A percentile compares a stretch with the other conserved stretches of the same genome.
Evolutionary conservation across 2,888 invertebrate genomes (phyloP).

Genomic region (Meiosimyza decipiens): DNA sequence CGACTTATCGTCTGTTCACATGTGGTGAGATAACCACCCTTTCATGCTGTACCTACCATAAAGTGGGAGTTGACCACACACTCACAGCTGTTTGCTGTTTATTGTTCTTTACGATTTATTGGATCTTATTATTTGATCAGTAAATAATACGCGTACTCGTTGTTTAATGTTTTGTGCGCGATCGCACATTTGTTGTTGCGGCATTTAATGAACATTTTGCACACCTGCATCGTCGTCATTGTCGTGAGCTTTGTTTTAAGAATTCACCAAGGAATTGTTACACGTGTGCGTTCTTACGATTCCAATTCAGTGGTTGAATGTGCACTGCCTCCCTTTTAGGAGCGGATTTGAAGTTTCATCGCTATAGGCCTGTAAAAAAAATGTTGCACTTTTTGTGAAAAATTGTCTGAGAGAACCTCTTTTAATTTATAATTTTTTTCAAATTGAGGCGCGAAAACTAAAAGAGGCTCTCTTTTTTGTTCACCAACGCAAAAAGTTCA

Average conservation of each 20-base stretch:
- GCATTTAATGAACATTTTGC: slow-evolving; percentile 1
- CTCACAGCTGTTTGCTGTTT: slow-evolving; percentile 20
- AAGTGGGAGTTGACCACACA: slow-evolving; percentile 35
- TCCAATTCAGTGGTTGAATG: background rate
- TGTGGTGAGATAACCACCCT: background rate
- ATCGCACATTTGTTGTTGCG: slow-evolving; percentile 7
- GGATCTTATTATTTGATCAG: background rate
- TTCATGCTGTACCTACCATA: background rate
- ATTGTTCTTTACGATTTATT: no score
- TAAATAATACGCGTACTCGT: background rate
- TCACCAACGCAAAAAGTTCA: no score
- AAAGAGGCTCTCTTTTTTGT: no score
- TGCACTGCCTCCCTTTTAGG: background rate
- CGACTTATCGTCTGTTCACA: background rate
- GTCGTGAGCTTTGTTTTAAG: background rate
- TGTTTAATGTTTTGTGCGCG: slow-evolving; percentile 20
- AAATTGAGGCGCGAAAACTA: no score
- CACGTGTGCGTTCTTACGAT: slow-evolving; percentile 7
- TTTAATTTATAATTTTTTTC: no score
- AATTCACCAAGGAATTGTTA: slow-evolving; percentile 23
- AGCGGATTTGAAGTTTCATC: no score
- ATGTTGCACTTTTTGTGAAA: no score
- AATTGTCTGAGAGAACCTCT: no score
- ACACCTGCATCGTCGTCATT: slow-evolving; percentile 15
- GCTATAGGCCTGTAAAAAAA: no score